Evolutionary conservation across 1,140 invertebrate species (phyloP), one percentile per base, ranked within the genome.

Genomic region (Meloidogyne exigua): DNA sequence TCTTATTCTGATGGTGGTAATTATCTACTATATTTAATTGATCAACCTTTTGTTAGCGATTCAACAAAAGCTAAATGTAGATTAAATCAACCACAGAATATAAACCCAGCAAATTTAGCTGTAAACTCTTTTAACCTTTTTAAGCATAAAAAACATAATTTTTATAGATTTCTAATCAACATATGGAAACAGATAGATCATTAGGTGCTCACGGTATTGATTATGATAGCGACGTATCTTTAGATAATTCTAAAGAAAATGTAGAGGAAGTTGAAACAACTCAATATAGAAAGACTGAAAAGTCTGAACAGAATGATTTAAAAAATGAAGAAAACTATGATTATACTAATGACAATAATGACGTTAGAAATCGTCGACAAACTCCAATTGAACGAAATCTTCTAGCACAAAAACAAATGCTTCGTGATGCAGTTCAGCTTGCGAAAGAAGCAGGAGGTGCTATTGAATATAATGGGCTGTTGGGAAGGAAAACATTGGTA

Each of bases 1-100:
- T 83, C 80, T 44, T 87, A 77, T 68, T 81, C 81, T 11, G 83
- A 85, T 13, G 74, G 85, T 49, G 85, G 86, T 21, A 81, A 81
- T 32, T 77, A 87, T 74, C 77, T 86, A 28, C 80, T 86, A 12
- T 86, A 86, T 72, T 75, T 86, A 42, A 87, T 86, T 66, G 87
- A 87, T 68, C 80, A 73, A 49, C 86, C 86, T n/a, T 80, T 81
- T 70, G 77, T 86, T 15, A 86, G 71, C 67, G 83, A 85, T 49
- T 77, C 83, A 5, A 72, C 68, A 39, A 86, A 87, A 68, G 85
- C 81, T 28, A 70, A 69, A 23, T 86, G 85, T 69, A 63, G 77
- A n/a, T 78, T 86, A 25, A 87, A 87, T 69, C 85, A 86, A 66
- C 57, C 77, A n/a, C 73, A 83, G 9, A 87, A 86, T 71, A 65